Base-by-base conservation (phyloP, 1,140 invertebrate species). In the Zaprionus kolodkinae region DNA sequence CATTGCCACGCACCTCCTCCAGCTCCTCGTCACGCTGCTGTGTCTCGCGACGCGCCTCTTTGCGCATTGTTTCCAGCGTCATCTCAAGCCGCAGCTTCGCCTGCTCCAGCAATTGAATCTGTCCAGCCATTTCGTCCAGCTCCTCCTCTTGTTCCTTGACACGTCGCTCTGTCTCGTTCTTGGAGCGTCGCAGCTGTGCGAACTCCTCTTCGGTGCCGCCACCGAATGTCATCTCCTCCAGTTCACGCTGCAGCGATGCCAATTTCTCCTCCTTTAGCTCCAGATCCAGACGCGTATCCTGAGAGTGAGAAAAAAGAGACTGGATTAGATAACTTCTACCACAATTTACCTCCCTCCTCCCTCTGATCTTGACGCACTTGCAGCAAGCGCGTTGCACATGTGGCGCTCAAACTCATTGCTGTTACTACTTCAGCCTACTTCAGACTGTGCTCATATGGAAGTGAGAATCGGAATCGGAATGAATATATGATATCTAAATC, bases 131-230 rank as follows among this genome's bases (percentile, higher is more conserved):
- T 86, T 99, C 98, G 91, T 99, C 98, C 27, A 99, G 93, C 91
- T 99, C 98, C 92, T 99, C 98, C 85, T 99, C 98, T 93, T 98
- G 97, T 86, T 99, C 98, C 84, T 97, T 96, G 4, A 96, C 92
- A 71, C 97, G 96, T 36, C 96, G 94, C 87, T 99, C 97, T n/a
- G 98, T 94, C 57, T 99, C 97, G 84, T 97, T 95, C 86, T 98
- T 97, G 0, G 95, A 94, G 82, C 97, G 96, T 68, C 97, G 96
- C 70, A 99, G 93, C 27, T 95, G 94, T 0, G 96, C 95, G 13
- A 97, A 94, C 93, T 98, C 97, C 88, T 97, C 96, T 73, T 98
- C 97, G 0, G 96, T 97, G 86, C 96, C 96, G 5, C 96, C 96
- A 11, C 96, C 96, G 70, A 96, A 96, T 0, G 95, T 95, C 35